phyloP scores from a whole-genome alignment of 2,113 vertebrate genomes.

The Macrotis lagotis region DNA sequence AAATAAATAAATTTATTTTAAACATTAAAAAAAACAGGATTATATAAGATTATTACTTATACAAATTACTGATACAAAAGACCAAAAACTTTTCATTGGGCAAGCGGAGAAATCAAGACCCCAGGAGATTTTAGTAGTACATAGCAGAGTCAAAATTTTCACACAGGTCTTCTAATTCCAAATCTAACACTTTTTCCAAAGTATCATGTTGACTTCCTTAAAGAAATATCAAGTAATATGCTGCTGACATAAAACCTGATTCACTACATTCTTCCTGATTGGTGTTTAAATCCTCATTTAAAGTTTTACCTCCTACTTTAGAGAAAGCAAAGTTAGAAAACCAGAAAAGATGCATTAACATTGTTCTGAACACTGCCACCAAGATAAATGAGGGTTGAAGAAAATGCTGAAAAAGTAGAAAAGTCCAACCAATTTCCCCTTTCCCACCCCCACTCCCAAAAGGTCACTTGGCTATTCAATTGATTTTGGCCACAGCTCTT shows the following conservation, averaged over 20 bases:
- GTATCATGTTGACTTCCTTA: not conserved
- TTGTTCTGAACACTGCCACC: not conserved
- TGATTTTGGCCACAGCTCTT: not conserved
- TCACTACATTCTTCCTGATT: slow-evolving; percentile 7
- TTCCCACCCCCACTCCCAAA: not conserved
- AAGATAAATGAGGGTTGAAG: not conserved
- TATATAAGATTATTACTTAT: not conserved
- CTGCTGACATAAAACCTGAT: not conserved
- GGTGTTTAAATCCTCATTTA: slow-evolving; percentile 29
- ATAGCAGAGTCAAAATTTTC: not conserved
- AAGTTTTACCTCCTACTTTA: not conserved
- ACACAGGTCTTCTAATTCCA: not conserved
- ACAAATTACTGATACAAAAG: not conserved
- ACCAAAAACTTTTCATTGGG: not conserved
- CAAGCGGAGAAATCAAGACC: not conserved
- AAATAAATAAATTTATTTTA: too few relatives aligned
- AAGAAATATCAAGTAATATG: not conserved
- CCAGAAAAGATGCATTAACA: not conserved
- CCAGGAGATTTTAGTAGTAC: not conserved
- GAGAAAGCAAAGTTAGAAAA: not conserved
- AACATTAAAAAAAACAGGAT: too few relatives aligned
- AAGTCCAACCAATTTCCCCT: not conserved
- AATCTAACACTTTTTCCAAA: not conserved
- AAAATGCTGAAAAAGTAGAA: not conserved
- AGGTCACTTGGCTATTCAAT: not conserved